These are phyloP conservation scores for Conger conger DNA, from an alignment of 2,113 vertebrate genomes.

Conservation along the genomic window DNA sequence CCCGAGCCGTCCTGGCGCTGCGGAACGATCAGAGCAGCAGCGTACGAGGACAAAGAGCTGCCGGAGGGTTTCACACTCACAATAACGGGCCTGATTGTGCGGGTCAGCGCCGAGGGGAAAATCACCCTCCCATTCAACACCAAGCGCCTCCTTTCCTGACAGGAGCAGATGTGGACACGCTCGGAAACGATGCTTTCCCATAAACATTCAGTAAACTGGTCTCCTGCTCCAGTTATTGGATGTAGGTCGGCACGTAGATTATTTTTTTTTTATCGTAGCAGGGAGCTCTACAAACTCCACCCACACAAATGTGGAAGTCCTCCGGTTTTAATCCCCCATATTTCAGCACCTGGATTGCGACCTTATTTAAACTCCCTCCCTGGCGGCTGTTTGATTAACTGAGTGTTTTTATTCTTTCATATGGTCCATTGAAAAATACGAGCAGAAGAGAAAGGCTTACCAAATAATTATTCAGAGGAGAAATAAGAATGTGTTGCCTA, in stretches of 20 bases:
- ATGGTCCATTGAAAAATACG: not conserved
- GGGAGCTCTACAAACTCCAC: too few species aligned
- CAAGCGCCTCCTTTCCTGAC: not conserved
- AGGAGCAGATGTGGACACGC: not conserved
- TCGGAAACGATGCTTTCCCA: not conserved
- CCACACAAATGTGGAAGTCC: not conserved
- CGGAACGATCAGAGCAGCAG: slow-evolving; percentile 51
- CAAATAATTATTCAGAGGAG: not conserved
- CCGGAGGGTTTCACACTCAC: slow-evolving; percentile 55
- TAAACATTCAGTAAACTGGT: not conserved
- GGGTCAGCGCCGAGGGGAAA: slow-evolving; percentile 40
- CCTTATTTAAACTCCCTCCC: not conserved
- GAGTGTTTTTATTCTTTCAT: not conserved
- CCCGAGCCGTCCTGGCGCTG: slow-evolving; percentile 63
- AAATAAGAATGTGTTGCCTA: not conserved
- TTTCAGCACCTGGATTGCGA: not conserved
- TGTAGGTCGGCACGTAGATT: not conserved
- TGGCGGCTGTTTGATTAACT: too few species aligned
- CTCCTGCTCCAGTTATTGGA: not conserved
- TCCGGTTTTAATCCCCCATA: not conserved
- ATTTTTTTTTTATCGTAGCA: too few species aligned
- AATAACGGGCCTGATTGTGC: slow-evolving; percentile 48
- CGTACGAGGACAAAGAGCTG: slow-evolving; percentile 59
- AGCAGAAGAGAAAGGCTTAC: not conserved
- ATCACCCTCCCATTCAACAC: slow-evolving; percentile 36